phyloP scores from a whole-genome alignment of 2,113 vertebrate species.

The Trichomycterus rosablanca region DNA sequence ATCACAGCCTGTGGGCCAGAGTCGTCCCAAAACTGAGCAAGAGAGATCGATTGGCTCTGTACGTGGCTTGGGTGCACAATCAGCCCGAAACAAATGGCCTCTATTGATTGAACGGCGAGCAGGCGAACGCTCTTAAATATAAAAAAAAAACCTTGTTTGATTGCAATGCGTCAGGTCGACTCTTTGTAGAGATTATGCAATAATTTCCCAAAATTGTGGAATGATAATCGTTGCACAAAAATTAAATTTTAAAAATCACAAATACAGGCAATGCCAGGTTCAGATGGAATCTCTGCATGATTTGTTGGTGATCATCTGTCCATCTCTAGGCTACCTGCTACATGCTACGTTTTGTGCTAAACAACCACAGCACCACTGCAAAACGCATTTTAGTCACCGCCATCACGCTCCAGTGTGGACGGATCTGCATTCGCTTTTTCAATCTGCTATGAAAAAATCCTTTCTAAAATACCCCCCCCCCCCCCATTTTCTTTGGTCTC shows the following conservation, averaged over 20 bases:
- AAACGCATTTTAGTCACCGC: constrained; percentile 53
- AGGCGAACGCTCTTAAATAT: background rate
- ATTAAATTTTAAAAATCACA: too few species aligned
- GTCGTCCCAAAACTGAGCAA: background rate
- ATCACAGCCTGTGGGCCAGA: background rate
- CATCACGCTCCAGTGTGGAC: constrained; percentile 27
- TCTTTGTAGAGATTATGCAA: too few species aligned
- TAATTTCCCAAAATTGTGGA: too few species aligned
- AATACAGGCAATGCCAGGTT: background rate
- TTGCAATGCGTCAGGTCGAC: background rate
- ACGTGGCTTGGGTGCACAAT: constrained; percentile 12
- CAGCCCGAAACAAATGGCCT: constrained; percentile 15
- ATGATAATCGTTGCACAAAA: too few species aligned
- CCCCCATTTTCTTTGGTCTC: constrained; percentile 50
- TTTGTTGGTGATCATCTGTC: background rate
- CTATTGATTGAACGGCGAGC: constrained; percentile 26
- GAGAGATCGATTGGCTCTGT: constrained; percentile 12
- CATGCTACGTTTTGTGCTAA: constrained; percentile 47
- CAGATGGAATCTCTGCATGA: too few species aligned
- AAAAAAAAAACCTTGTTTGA: background rate
- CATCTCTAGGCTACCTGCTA: background rate
- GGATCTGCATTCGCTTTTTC: constrained; percentile 44
- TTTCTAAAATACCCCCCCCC: too few species aligned
- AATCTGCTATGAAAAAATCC: too few species aligned
- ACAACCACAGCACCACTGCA: constrained; percentile 49